phyloP scores from a whole-genome alignment of 92 coral and sea anemone species.

The Bergia puertoricense region DNA sequence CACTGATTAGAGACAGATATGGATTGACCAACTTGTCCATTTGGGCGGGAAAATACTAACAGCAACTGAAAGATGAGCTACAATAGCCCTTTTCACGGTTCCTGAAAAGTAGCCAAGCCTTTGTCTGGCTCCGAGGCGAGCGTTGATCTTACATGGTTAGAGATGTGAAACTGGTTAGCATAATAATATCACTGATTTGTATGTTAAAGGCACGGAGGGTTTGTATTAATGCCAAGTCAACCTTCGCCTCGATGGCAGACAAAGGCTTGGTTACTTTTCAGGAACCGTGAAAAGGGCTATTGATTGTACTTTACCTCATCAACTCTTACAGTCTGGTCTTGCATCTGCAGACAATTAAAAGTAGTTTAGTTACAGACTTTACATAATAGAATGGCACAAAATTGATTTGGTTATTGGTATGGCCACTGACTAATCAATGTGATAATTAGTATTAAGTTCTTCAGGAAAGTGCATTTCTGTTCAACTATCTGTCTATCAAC shows the following conservation, averaged over 20 bases:
- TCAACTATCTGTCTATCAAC: not conserved
- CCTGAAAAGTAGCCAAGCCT: too few species aligned
- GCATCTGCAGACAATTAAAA: constrained; percentile 55
- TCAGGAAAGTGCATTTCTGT: not conserved
- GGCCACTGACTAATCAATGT: not conserved
- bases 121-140: too few species aligned
- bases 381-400: not conserved
- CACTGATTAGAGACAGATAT: not conserved
- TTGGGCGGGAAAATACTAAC: not conserved
- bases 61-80: not conserved
- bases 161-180: too few species aligned
- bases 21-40: not conserved
- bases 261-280: too few species aligned
- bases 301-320: constrained; percentile 65
- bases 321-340: constrained; percentile 66
- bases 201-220: too few species aligned
- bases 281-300: too few species aligned
- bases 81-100: too few species aligned
- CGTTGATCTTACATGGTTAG: too few species aligned
- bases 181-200: too few species aligned
- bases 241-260: too few species aligned
- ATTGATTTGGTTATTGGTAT: not conserved
- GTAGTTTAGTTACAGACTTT: not conserved
- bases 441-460: not conserved
- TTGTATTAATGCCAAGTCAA: too few species aligned